Percentiles rank a stretch among this genome's conserved stretches.
Evolutionary conservation across 2,888 invertebrate species (phyloP).

Genomic region (Anorthoa munda): DNA sequence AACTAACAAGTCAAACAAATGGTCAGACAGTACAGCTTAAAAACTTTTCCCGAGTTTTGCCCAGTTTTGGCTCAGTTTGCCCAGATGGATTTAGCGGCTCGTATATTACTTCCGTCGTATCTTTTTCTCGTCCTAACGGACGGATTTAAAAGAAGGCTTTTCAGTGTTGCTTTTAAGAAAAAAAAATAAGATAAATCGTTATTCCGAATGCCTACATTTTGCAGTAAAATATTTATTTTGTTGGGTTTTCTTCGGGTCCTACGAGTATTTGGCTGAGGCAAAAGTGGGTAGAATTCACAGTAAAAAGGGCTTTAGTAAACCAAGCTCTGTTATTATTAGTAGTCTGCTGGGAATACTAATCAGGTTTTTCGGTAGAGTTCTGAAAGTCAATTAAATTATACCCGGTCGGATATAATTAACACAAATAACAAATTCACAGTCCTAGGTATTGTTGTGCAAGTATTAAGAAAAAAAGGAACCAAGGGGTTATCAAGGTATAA

Average conservation of each 20-base stretch:
- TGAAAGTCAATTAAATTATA: conserved; percentile 23
- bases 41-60: conserved; percentile 49
- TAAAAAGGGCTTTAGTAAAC: background rate
- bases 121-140: conserved; percentile 37
- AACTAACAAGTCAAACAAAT: conserved; percentile 49
- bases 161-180: conserved; percentile 1
- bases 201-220: conserved; percentile 10
- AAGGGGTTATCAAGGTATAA: no score
- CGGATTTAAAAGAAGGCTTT: conserved; percentile 16
- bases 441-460: no score
- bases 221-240: background rate
- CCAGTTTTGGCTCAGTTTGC: conserved; percentile 24
- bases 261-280: background rate
- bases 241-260: background rate
- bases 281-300: conserved; percentile 3
- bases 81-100: conserved; percentile 51
- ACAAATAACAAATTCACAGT: conserved; percentile 5
- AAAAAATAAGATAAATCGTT: background rate
- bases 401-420: conserved; percentile 3
- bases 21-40: conserved; percentile 53
- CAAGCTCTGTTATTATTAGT: conserved; percentile 17
- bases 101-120: conserved; percentile 53
- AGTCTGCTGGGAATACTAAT: conserved; percentile 15
- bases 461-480: background rate
- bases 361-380: conserved; percentile 1